Base-by-base conservation (phyloP, 2,797 vertebrate genomes). In the Parauchenoglanis punctatus region DNA sequence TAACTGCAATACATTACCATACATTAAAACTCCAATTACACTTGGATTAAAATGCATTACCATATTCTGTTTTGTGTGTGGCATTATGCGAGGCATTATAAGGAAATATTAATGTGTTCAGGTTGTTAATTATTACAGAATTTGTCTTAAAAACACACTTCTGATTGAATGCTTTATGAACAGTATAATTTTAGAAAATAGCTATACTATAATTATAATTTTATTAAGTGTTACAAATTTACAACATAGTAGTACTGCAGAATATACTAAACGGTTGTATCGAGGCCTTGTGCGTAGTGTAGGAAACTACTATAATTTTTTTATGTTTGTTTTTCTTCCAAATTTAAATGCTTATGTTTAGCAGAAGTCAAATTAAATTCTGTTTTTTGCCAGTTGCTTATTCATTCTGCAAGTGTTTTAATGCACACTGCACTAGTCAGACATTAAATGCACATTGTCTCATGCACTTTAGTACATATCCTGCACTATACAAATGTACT, bases 1-100 rank as follows among this genome's bases (percentile, higher is more conserved):
- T 84, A 83, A 84, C 72, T 77, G 52, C 82, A 87, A 56, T 81
- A 58, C 73, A 89, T 90, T 89, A 90, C 81, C 86, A 90, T 89
- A 72, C 81, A 49, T 89, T 80, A 88, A 89, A 90, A 86, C 63
- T 28, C 12, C 46, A 81, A 31, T 90, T 81, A 89, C 46, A 18
- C 82, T 18, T 78, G 70, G 87, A 90, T 89, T 88, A 75, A 28
- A 76, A 86, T 86, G 81, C 28, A 52, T 88, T 83, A 78, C 31
- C 77, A 73, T 89, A 78, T 84, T 70, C 75, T 49, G 56, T 81
- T 88, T 88, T 88, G 87, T 59, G 28, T 86, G 72, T 81, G 4
- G 40, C 56, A 77, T 85, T 77, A 73, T 77, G 86, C 84, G 40
- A 40, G 40, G 40, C 40, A 40, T 40, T 40, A 49, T 54, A 75